These are phyloP conservation scores for Drosophila pseudoobscura DNA, from an alignment of 1,140 invertebrate genomes.

Conservation along the genomic window DNA sequence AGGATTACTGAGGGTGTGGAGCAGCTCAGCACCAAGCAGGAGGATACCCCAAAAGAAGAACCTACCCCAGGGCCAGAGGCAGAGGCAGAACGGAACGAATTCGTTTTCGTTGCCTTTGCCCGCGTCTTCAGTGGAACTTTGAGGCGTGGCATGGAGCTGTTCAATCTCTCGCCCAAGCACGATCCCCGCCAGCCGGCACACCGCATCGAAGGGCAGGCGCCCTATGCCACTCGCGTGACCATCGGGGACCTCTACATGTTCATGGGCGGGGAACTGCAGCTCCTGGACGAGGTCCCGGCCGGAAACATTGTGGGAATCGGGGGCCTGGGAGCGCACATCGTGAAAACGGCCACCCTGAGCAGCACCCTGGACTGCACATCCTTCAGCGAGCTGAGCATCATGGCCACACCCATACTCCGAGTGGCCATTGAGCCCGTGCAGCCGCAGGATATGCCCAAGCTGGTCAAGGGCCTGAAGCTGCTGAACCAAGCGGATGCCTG, in stretches of 20 bases:
- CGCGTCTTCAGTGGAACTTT: conserved; percentile 96
- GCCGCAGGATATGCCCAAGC: conserved; percentile 90
- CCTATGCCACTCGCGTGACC: conserved; percentile 85
- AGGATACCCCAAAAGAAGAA: conserved; percentile 58
- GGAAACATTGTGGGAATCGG: conserved; percentile 96
- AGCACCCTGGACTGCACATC: conserved; percentile 92
- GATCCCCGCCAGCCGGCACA: conserved; percentile 87
- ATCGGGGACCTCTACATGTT: conserved; percentile 93
- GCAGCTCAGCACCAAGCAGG: conserved; percentile 51
- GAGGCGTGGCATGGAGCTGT: conserved; percentile 90
- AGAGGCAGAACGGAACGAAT: conserved; percentile 83
- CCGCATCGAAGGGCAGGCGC: conserved; percentile 60
- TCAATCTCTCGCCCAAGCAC: conserved; percentile 95
- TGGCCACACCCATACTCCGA: conserved; percentile 94
- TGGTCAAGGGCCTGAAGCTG: conserved; percentile 88
- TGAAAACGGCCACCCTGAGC: conserved; percentile 97
- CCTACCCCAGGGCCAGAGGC: background rate
- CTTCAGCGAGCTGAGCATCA: conserved; percentile 92
- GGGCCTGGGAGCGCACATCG: conserved; percentile 92
- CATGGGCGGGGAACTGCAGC: conserved; percentile 96
- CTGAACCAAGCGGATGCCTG: conserved; percentile 91
- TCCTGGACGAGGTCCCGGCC: conserved; percentile 90
- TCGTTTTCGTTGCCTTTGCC: conserved; percentile 95
- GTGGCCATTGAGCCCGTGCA: conserved; percentile 97
- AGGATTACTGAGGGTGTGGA: conserved; percentile 84